A percentile compares a stretch with the other conserved stretches of the same genome.
phyloP scores from a whole-genome alignment of 2,888 invertebrate genomes.

The Beris morrisii region DNA sequence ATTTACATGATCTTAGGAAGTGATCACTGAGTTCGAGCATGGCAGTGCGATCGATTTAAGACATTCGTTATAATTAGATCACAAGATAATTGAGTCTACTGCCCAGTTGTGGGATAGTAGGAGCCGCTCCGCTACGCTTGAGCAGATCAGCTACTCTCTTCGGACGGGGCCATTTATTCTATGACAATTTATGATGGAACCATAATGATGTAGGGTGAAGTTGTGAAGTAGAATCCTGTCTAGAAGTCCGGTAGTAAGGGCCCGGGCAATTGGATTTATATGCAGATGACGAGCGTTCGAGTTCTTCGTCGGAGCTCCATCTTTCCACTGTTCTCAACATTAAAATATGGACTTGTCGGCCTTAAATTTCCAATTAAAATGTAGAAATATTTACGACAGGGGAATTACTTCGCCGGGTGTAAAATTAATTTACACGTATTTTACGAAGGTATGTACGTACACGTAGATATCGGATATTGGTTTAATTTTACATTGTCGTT shows the following conservation, averaged over 20 bases:
- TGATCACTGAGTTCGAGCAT: constrained; percentile 32
- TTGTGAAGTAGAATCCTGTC: constrained; percentile 20
- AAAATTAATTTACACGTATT: constrained; percentile 31
- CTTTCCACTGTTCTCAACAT: not conserved
- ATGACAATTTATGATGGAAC: constrained; percentile 36
- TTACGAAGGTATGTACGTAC: constrained; percentile 12
- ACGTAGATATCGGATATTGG: constrained; percentile 11
- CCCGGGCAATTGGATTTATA: constrained; percentile 17
- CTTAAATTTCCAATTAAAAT: constrained; percentile 32
- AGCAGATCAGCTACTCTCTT: constrained; percentile 3
- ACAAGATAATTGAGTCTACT: constrained; percentile 28
- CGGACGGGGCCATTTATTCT: constrained; percentile 29
- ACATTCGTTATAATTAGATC: constrained; percentile 38
- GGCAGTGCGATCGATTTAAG: constrained; percentile 27
- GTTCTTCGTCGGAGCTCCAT: constrained; percentile 16
- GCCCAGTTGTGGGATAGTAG: constrained; percentile 9
- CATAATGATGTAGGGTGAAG: constrained; percentile 20
- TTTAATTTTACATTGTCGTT: constrained; percentile 12
- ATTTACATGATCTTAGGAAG: constrained; percentile 38
- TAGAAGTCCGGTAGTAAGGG: not conserved
- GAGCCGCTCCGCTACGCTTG: not conserved
- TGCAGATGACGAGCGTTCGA: constrained; percentile 10
- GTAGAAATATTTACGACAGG: constrained; percentile 30
- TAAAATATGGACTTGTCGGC: constrained; percentile 28
- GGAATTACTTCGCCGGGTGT: constrained; percentile 23